Base-by-base conservation (phyloP, 1,140 invertebrate species). In the Venturia canescens region DNA sequence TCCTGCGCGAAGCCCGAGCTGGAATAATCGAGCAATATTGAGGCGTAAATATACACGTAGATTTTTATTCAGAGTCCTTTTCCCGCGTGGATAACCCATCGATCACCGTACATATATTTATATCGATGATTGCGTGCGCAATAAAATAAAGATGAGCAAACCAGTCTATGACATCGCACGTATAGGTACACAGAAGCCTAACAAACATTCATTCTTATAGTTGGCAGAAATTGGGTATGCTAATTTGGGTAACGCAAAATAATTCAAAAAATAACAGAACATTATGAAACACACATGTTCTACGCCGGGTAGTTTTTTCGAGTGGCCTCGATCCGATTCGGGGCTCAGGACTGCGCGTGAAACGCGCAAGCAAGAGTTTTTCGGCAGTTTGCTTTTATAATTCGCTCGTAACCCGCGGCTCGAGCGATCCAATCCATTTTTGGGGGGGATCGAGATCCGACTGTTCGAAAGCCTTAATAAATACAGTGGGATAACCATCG, bases 1-100 rank as follows among this genome's bases (percentile, higher is more conserved):
- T 80, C 83, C 86, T 84, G 86, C 79, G 83, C 81, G 78, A 83
- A 83, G 84, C 77, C 81, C 84, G 76, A 84, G 84, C 53, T 77
- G 78, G 77, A 78, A 57, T 82, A 82, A 63, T 79, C 60, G 53
- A 60, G 69, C 70, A 78, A 57, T 44, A 78, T 78, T 75, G 48
- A 72, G 26, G 69, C 31, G 31, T 34, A 3, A 34, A 34, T 34
- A n/a, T n/a, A n/a, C 7, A 3, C 31, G 31, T 34, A 3, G 31
- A 34, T 34, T 34, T 34, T 7, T 34, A 34, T 34, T 7, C 7
- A 3, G 31, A 53, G 13, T 82, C 44, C 16, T 82, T 81, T 84
- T 29, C 74, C 70, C 66, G 50, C 79, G 69, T 44, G 16, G 53
- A 76, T 63, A 63, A 63, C 23, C 57, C n/a, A 63, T 23, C 69